These are phyloP conservation scores for Emydoidea blandingii DNA, from an alignment of 2,797 vertebrate genomes.

Conservation along the genomic window DNA sequence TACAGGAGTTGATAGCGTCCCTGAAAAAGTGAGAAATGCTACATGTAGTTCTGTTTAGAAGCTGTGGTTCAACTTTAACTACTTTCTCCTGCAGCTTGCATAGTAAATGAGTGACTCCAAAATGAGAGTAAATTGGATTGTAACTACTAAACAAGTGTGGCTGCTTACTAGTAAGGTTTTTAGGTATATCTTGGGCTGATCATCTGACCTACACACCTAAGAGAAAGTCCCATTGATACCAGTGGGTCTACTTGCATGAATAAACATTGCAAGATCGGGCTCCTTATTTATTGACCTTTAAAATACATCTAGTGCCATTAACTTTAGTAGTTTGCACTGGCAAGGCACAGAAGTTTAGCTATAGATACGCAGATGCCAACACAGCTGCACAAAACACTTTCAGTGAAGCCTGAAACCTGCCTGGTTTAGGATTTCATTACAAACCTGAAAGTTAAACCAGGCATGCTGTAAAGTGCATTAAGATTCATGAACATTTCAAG, in stretches of 20 bases:
- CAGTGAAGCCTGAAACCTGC: neutral
- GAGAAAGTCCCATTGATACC: neutral
- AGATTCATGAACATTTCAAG: neutral
- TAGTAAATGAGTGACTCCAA: neutral
- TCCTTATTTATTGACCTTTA: neutral
- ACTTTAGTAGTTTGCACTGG: neutral
- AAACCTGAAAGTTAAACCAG: neutral
- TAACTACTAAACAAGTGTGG: neutral
- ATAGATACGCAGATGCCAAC: neutral
- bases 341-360: neutral
- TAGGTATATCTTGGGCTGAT: neutral
- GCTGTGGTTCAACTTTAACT: neutral
- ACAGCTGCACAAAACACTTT: neutral
- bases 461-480: neutral
- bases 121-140: fast-evolving
- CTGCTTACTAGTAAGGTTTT: neutral
- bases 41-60: fast-evolving
- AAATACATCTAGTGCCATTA: neutral
- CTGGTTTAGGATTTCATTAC: neutral
- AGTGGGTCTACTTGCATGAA: neutral
- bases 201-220: neutral
- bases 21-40: neutral
- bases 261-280: neutral
- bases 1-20: neutral
- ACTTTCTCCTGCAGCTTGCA: neutral